Conservation (phyloP, 2,888 invertebrate species). For the Sericinus montela region DNA sequence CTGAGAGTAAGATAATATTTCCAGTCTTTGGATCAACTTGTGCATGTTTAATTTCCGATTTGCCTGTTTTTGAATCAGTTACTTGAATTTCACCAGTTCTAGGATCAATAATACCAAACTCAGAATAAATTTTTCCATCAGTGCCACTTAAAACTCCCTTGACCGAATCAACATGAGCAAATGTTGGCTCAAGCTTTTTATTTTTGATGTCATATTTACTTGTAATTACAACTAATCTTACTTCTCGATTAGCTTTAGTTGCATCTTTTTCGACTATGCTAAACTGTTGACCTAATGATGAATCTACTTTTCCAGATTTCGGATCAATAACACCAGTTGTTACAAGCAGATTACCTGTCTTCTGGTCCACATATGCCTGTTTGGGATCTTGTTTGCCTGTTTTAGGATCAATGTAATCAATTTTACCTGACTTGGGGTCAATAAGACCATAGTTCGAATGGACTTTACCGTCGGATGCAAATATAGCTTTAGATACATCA, state of each 20-base stretch:
- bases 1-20: slow-evolving; percentile 72
- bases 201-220: slow-evolving; percentile 80
- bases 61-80: slow-evolving; percentile 64
- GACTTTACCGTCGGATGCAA: slow-evolving; percentile 75
- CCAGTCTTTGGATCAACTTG: slow-evolving; percentile 74
- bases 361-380: slow-evolving; percentile 84
- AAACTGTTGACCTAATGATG: slow-evolving; percentile 83
- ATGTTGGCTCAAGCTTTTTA: slow-evolving; percentile 73
- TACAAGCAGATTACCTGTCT: slow-evolving; percentile 83
- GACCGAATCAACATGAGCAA: slow-evolving; percentile 69
- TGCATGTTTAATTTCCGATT: slow-evolving; percentile 62
- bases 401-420: slow-evolving; percentile 81
- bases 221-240: slow-evolving; percentile 79
- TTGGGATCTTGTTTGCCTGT: slow-evolving; percentile 82
- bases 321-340: slow-evolving; percentile 82
- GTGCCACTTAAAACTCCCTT: slow-evolving; percentile 75
- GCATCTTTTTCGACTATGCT: slow-evolving; percentile 83
- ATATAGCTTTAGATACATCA: slow-evolving; percentile 80
- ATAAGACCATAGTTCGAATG: slow-evolving; percentile 83
- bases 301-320: slow-evolving; percentile 82
- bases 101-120: slow-evolving; percentile 81
- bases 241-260: slow-evolving; percentile 81
- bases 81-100: slow-evolving; percentile 75
- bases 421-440: slow-evolving; percentile 81
- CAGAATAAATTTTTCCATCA: slow-evolving; percentile 81